Percentiles rank a stretch among this genome's conserved stretches.
phyloP scores from a whole-genome alignment of 2,888 invertebrate genomes.

The Panzeria rudis region DNA sequence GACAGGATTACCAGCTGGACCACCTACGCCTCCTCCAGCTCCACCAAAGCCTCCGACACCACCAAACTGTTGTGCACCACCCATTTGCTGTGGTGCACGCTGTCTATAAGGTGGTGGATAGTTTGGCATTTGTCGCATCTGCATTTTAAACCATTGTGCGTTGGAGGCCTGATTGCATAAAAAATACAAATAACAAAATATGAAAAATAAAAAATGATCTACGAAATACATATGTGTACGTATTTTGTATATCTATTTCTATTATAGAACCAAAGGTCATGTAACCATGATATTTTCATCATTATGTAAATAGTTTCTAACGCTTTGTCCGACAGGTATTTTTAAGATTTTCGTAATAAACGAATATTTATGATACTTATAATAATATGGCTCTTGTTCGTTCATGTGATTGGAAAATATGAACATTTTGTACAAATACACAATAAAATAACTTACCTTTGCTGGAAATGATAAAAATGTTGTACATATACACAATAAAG shows the following conservation, averaged over 20 bases:
- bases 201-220: not conserved
- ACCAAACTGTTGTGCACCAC: constrained; percentile 79
- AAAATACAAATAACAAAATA: constrained; percentile 32
- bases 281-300: too few relatives aligned
- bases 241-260: not conserved
- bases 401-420: not conserved
- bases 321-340: too few relatives aligned
- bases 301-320: too few relatives aligned
- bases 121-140: constrained; percentile 84
- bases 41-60: constrained; percentile 78
- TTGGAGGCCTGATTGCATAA: constrained; percentile 78
- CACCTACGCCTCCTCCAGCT: constrained; percentile 80
- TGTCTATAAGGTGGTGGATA: constrained; percentile 83
- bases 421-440: too few relatives aligned
- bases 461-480: constrained; percentile 72
- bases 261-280: not conserved
- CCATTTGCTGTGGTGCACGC: constrained; percentile 82
- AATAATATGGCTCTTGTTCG: too few relatives aligned
- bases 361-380: not conserved
- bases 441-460: constrained; percentile 80
- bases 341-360: not conserved
- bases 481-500: constrained; percentile 2
- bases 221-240: not conserved
- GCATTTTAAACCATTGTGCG: constrained; percentile 84
- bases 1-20: constrained; percentile 82